Evolutionary conservation across 2,113 vertebrate genomes (phyloP), one percentile per base, ranked within the genome.

Genomic region (Istiophorus platypterus): DNA sequence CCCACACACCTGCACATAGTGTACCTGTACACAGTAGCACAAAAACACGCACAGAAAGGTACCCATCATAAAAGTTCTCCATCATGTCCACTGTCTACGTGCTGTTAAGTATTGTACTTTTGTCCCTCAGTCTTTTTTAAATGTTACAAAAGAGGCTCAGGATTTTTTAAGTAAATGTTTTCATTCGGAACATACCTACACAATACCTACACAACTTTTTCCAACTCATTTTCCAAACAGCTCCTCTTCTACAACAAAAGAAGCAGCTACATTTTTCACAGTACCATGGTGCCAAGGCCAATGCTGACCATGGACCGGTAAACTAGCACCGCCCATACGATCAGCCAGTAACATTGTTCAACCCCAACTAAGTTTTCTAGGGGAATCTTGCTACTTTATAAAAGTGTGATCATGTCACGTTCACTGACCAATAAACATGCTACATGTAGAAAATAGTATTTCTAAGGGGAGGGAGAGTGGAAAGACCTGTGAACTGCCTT

Each of bases 41-140:
- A 54, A 65, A 59, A 54, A 1, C 14, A 24, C 76, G 76, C 77
- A 51, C 56, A 49, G 18, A 62, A 42, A 72, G 57, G 77, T 5
- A 41, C 75, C 24, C 3, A 14, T 78, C 72, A 69, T 59, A 65
- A 71, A 88, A 62, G 56, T 87, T 80, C 63, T 78, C 51, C 54
- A 69, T 78, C 69, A 22, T 49, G 57, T 88, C 77, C 45, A 34
- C 31, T 9, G n/a, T 88, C 61, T 41, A 6, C 64, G 41, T 42
- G 20, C 57, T 27, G 47, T 68, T 26, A 9, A 9, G 27, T 42
- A 59, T 42, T 65, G 71, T 26, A 64, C 70, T 57, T 85, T 85
- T 49, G 69, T 74, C 22, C 20, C 4, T 63, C 29, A 0, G 2
- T 39, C 31, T 34, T 34, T 71, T 84, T 73, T 62, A 18, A 76